These are phyloP conservation scores for Phylloscopus collybita DNA, from an alignment of 2,797 vertebrate species.

Conservation along the genomic window DNA sequence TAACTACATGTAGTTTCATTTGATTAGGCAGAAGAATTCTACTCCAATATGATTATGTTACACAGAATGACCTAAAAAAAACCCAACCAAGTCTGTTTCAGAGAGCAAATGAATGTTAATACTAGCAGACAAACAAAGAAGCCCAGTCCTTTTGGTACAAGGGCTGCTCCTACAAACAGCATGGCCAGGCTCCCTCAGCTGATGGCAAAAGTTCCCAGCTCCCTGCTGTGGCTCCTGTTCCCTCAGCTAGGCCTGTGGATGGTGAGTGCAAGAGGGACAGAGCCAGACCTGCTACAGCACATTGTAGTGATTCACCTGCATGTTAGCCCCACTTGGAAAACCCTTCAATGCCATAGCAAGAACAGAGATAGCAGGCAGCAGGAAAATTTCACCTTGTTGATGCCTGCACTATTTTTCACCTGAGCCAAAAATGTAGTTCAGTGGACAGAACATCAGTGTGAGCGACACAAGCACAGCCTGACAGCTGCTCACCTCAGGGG, in stretches of 20 bases:
- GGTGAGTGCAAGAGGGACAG: rapidly evolving
- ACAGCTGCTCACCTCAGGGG: background rate
- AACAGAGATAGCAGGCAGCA: background rate
- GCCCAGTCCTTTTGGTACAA: background rate
- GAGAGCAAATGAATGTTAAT: slow-evolving; percentile 61
- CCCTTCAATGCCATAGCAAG: background rate
- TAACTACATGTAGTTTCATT: slow-evolving; percentile 74
- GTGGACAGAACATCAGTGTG: background rate
- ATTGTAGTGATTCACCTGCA: background rate
- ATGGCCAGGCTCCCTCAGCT: background rate
- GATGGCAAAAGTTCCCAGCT: background rate
- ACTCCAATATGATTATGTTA: slow-evolving; percentile 75
- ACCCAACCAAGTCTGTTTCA: slow-evolving; percentile 6
- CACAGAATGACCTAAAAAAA: slow-evolving; percentile 51
- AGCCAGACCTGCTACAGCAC: background rate
- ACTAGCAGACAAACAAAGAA: background rate
- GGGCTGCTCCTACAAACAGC: background rate
- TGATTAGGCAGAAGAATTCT: slow-evolving; percentile 77
- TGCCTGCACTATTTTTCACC: background rate
- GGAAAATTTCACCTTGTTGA: background rate
- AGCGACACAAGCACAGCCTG: rapidly evolving
- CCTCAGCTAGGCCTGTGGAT: background rate
- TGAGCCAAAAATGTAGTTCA: background rate
- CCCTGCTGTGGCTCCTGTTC: background rate
- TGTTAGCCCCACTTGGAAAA: background rate